Base-by-base conservation (phyloP, 2,113 vertebrate genomes). In the Saccopteryx bilineata region DNA sequence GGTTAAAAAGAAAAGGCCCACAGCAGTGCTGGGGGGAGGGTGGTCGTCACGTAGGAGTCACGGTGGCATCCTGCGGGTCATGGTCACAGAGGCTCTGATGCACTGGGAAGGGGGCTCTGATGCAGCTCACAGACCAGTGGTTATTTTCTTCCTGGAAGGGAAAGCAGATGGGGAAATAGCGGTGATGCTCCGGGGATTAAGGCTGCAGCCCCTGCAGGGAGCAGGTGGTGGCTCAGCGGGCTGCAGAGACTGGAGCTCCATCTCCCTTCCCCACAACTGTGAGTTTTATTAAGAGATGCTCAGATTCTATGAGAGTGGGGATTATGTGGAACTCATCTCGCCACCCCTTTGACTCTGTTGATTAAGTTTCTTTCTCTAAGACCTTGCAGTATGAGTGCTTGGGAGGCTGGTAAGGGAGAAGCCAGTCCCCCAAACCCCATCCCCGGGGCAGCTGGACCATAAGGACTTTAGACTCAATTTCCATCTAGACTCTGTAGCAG, bases 261-360 rank as follows among this genome's bases (percentile, higher is more conserved):
- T 72, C 82, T 96, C 75, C 94, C 82, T 96, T 96, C 86, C 94
- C 93, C 65, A 84, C 75, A 94, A 97, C 97, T 97, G 96, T 94
- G 97, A 96, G 75, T 91, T 96, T 97, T 97, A 97, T 96, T 97
- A 97, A 97, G 97, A 96, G 95, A 94, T 21, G 83, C 83, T 95
- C 90, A 89, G 93, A 95, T 89, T 85, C 60, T 0, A 78, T 96
- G 94, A 89, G 95, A 93, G 48, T 80, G 60, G 83, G 96, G 91
- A 96, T 96, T 97, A 96, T 81, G 71, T 31, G 66, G 71, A 91
- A 87, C 50, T 87, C 86, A 86, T 96, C 88, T 96, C 69, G 82
- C 93, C 86, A 87, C 60, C 82, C 66, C 26, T 96, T 96, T 91
- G 82, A 96, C 86, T 94, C 94, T 93, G 58, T 79, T 95, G 94